These are phyloP conservation scores for Hycleus phaleratus DNA, from an alignment of 1,140 invertebrate species.

Conservation along the genomic window DNA sequence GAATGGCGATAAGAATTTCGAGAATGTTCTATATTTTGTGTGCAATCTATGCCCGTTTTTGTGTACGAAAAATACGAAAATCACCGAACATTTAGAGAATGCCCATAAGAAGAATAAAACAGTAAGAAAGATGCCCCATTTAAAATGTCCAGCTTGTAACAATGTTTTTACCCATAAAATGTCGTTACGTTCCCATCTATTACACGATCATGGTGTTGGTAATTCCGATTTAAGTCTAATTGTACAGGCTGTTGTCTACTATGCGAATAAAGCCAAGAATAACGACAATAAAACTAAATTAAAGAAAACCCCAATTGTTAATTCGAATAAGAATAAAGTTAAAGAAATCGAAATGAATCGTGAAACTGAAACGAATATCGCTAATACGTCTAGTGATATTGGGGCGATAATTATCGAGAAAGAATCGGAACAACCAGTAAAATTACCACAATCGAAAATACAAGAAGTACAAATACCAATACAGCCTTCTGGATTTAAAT, in stretches of 20 bases:
- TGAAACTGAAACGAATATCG: not conserved
- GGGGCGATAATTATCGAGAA: not conserved
- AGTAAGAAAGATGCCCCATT: slow-evolving; percentile 22
- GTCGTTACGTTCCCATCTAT: slow-evolving; percentile 42
- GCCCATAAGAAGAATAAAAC: slow-evolving; percentile 33
- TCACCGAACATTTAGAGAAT: slow-evolving; percentile 33
- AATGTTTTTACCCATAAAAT: slow-evolving; percentile 44
- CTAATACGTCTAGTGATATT: not conserved
- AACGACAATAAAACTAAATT: slow-evolving; percentile 11
- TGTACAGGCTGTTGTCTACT: slow-evolving; percentile 29
- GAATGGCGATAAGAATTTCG: slow-evolving; percentile 16
- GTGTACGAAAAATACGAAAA: slow-evolving; percentile 34
- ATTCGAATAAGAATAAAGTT: no score
- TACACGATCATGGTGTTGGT: slow-evolving; percentile 42
- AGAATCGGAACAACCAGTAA: slow-evolving; percentile 16
- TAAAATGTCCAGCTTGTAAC: slow-evolving; percentile 41
- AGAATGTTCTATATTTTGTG: slow-evolving; percentile 33
- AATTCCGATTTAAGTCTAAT: slow-evolving; percentile 35
- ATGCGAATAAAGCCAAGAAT: slow-evolving; percentile 29
- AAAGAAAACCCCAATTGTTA: not conserved
- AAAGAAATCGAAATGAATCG: not conserved
- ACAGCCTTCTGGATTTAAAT: slow-evolving; percentile 6
- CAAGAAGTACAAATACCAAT: no score
- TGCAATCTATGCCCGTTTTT: slow-evolving; percentile 37
- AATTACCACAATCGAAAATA: slow-evolving; percentile 1